Conservation (phyloP, 1,140 invertebrate genomes). For the Radopholus similis region DNA sequence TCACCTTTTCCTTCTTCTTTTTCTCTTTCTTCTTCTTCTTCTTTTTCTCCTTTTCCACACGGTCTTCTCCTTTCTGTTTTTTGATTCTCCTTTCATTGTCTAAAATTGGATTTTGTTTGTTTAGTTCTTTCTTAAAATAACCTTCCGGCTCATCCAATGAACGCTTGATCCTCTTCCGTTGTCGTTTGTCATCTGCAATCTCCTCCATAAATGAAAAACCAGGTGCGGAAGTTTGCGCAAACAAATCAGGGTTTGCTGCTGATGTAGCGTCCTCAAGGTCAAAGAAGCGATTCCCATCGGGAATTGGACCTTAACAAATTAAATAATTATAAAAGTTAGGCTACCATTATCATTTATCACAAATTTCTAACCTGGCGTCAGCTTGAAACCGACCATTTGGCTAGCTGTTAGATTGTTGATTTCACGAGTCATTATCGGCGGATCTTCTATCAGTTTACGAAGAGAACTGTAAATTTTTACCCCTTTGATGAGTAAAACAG, state of each 20-base stretch:
- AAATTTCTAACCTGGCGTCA: constrained; percentile 83
- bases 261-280: constrained; percentile 61
- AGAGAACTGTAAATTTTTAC: constrained; percentile 62
- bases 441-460: constrained; percentile 90
- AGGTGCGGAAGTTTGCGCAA: constrained; percentile 33
- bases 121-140: neutral
- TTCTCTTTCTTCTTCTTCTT: constrained; percentile 74
- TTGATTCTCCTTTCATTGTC: constrained; percentile 66
- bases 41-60: constrained; percentile 60
- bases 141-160: constrained; percentile 43
- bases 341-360: constrained; percentile 56
- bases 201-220: constrained; percentile 66
- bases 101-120: neutral
- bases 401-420: constrained; percentile 78
- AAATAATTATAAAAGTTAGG: constrained; percentile 57
- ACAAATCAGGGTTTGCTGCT: constrained; percentile 22
- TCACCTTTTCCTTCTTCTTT: constrained; percentile 66
- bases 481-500: constrained; percentile 18
- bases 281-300: constrained; percentile 88
- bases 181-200: constrained; percentile 61
- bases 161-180: constrained; percentile 76
- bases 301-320: constrained; percentile 67
- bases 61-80: constrained; percentile 86
- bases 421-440: constrained; percentile 91
- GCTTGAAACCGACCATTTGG: constrained; percentile 83